Evolutionary conservation across 2,797 vertebrate genomes (phyloP).

Genomic region (Apodemus agrarius): DNA sequence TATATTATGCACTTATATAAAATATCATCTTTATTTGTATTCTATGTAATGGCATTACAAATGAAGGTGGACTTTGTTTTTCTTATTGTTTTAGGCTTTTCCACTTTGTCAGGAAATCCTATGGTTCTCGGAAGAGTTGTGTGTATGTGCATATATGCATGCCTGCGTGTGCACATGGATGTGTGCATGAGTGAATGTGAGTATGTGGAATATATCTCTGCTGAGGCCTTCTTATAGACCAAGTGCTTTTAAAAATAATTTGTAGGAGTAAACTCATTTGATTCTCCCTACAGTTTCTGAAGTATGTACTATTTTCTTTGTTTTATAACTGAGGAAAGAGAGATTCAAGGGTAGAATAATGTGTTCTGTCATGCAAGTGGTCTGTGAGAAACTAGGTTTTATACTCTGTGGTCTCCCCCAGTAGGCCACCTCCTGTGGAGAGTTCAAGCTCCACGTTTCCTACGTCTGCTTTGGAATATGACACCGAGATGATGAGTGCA

Average conservation of each 20-base stretch:
- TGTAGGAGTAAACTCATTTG: not conserved
- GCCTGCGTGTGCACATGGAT: not conserved
- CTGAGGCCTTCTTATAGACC: not conserved
- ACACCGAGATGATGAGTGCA: not conserved
- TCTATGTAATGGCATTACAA: conserved; percentile 20
- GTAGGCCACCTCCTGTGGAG: not conserved
- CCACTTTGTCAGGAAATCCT: not conserved
- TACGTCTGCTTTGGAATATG: not conserved
- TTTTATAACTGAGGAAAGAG: not conserved
- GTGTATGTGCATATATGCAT: not conserved
- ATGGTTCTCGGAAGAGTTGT: not conserved
- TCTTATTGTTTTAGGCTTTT: not conserved
- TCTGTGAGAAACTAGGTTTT: not conserved
- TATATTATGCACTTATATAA: conserved; percentile 1
- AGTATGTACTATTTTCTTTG: not conserved
- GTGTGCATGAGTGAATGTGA: accelerated
- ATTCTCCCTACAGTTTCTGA: not conserved
- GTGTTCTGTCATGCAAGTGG: not conserved
- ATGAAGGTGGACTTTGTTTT: not conserved
- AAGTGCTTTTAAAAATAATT: not conserved
- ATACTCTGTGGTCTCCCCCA: not conserved
- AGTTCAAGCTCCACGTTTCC: not conserved
- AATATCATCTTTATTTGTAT: not conserved
- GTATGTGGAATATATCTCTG: not conserved
- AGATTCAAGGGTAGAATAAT: not conserved